Percentiles rank a stretch among this genome's conserved stretches.
Conservation (phyloP, 1,140 invertebrate genomes). For the Laupala kohalensis region DNA sequence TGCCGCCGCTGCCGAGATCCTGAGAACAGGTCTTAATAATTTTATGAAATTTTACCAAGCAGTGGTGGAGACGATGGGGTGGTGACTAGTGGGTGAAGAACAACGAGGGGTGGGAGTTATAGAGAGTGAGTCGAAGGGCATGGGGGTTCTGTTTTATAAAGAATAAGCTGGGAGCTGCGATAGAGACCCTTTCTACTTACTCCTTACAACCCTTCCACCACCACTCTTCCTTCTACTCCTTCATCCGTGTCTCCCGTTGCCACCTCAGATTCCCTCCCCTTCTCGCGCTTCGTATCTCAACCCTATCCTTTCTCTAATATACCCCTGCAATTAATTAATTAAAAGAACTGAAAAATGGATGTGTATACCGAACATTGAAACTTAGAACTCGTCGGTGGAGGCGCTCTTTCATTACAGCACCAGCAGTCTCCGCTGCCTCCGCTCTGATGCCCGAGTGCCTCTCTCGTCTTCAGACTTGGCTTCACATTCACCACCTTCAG, state of each 20-base stretch:
- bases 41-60: constrained; percentile 11
- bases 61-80: background rate
- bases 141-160: constrained; percentile 3
- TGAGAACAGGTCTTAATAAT: constrained; percentile 8
- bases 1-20: background rate
- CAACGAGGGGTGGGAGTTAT: background rate
- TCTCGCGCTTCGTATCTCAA: background rate
- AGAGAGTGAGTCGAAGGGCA: background rate
- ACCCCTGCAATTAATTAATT: constrained; percentile 12
- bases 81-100: background rate
- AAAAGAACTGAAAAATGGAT: constrained; percentile 13
- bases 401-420: constrained; percentile 6
- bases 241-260: background rate
- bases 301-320: constrained; percentile 8
- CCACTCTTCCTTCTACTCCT: background rate
- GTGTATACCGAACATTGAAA: constrained; percentile 10
- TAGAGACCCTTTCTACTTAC: background rate
- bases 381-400: background rate
- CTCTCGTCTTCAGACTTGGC: background rate
- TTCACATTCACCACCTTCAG: too few species aligned
- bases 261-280: background rate
- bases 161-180: constrained; percentile 3
- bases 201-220: background rate
- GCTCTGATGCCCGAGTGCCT: background rate
- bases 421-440: background rate